These are phyloP conservation scores for Australoheros facetus DNA, from an alignment of 2,797 vertebrate genomes.

Conservation along the genomic window DNA sequence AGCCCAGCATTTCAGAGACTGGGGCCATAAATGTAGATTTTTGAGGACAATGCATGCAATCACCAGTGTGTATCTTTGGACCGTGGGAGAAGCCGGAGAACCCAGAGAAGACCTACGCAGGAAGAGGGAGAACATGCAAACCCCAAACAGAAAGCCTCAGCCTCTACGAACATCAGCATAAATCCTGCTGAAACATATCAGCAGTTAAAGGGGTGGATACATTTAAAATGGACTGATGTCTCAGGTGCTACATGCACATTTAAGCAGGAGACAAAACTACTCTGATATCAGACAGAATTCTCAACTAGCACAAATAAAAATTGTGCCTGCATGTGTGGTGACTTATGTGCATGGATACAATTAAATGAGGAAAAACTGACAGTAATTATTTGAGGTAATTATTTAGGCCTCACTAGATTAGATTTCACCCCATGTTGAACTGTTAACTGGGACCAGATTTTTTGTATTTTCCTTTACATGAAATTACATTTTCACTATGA, in stretches of 20 bases:
- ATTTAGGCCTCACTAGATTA: background rate
- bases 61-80: background rate
- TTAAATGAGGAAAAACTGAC: background rate
- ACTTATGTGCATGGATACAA: background rate
- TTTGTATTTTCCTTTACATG: background rate
- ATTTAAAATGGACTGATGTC: background rate
- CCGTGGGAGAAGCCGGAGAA: background rate
- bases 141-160: too few species aligned
- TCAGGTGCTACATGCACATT: accelerated
- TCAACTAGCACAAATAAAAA: background rate
- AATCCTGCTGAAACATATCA: background rate
- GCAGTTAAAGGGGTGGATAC: background rate
- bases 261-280: background rate
- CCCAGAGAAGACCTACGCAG: too few species aligned
- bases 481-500: background rate
- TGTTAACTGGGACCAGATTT: background rate
- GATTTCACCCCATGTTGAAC: background rate
- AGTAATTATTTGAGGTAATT: background rate
- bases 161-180: background rate
- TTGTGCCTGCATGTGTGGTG: background rate
- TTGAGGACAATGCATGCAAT: background rate
- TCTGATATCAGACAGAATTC: background rate
- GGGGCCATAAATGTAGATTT: background rate
- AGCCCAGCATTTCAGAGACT: background rate
- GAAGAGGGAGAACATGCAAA: too few species aligned